These are phyloP conservation scores for Nasonia vitripennis DNA, from an alignment of 1,140 invertebrate species.

Conservation along the genomic window DNA sequence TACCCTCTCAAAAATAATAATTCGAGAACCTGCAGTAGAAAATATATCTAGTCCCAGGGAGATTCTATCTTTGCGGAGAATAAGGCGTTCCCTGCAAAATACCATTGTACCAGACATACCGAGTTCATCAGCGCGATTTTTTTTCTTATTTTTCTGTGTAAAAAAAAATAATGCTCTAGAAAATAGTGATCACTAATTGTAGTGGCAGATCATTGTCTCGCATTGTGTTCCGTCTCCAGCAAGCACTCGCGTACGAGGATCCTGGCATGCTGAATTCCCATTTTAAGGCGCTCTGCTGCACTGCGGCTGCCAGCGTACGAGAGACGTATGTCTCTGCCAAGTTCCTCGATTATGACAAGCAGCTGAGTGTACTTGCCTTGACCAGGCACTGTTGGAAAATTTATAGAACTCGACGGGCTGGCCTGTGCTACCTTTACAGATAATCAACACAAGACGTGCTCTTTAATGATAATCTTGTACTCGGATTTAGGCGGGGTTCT, in stretches of 20 bases:
- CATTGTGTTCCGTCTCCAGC: slow-evolving; percentile 86
- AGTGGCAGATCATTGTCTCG: slow-evolving; percentile 76
- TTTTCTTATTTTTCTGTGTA: slow-evolving; percentile 48
- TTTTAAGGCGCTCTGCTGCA: slow-evolving; percentile 85
- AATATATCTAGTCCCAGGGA: slow-evolving; percentile 55
- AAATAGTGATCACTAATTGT: slow-evolving; percentile 61
- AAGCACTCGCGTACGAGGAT: slow-evolving; percentile 89
- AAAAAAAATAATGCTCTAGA: slow-evolving; percentile 64
- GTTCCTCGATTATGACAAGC: slow-evolving; percentile 88
- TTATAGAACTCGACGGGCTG: slow-evolving; percentile 70
- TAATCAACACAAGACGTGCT: slow-evolving; percentile 41
- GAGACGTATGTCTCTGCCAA: slow-evolving; percentile 87
- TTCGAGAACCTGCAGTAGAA: slow-evolving; percentile 54
- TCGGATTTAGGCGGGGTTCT: not conserved
- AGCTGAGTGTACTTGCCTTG: slow-evolving; percentile 85
- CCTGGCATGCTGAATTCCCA: slow-evolving; percentile 87
- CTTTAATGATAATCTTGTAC: not conserved
- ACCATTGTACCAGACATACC: slow-evolving; percentile 44
- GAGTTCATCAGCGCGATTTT: slow-evolving; percentile 1
- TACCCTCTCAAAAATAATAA: slow-evolving; percentile 54
- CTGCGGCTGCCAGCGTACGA: slow-evolving; percentile 89
- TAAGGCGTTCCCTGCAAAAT: slow-evolving; percentile 52
- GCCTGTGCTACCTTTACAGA: slow-evolving; percentile 67
- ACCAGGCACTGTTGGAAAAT: slow-evolving; percentile 71
- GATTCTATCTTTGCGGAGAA: slow-evolving; percentile 49